Conservation (phyloP, 2,888 invertebrate genomes). For the Drosophila anomalata region DNA sequence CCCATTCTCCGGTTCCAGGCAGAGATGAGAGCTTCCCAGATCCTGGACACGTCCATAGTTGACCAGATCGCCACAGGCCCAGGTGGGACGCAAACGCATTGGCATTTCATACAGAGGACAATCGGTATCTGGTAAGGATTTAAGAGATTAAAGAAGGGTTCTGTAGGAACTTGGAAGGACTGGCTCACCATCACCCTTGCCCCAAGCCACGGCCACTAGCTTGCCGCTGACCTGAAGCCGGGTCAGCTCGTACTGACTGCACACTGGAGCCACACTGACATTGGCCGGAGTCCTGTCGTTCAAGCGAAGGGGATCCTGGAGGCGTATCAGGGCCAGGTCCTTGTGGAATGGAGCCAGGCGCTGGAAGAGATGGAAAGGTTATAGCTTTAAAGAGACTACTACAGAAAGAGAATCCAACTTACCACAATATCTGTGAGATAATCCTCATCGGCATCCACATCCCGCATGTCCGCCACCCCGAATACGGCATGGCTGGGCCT, state of each 20-base stretch:
- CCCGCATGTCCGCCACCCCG: conserved; percentile 60
- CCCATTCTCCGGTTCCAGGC: conserved; percentile 37
- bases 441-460: conserved; percentile 59
- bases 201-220: conserved; percentile 62
- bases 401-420: not conserved
- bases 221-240: conserved; percentile 54
- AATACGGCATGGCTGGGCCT: conserved; percentile 64
- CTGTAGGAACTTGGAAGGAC: not conserved
- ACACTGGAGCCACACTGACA: conserved; percentile 50
- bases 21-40: conserved; percentile 49
- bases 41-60: conserved; percentile 22
- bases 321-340: conserved; percentile 52
- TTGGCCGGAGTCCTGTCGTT: conserved; percentile 8
- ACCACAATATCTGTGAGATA: conserved; percentile 54
- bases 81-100: conserved; percentile 59
- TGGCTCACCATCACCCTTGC: conserved; percentile 53
- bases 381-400: too few species aligned
- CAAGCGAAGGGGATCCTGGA: conserved; percentile 30
- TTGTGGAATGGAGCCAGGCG: conserved; percentile 34
- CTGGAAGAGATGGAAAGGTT: conserved; percentile 12
- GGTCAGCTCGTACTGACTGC: conserved; percentile 51
- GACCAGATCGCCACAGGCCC: conserved; percentile 45
- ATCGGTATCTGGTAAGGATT: conserved; percentile 47
- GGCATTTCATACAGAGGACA: conserved; percentile 62
- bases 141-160: not conserved